These are phyloP conservation scores for Oligia strigilis DNA, from an alignment of 2,888 invertebrate genomes.

Conservation along the genomic window DNA sequence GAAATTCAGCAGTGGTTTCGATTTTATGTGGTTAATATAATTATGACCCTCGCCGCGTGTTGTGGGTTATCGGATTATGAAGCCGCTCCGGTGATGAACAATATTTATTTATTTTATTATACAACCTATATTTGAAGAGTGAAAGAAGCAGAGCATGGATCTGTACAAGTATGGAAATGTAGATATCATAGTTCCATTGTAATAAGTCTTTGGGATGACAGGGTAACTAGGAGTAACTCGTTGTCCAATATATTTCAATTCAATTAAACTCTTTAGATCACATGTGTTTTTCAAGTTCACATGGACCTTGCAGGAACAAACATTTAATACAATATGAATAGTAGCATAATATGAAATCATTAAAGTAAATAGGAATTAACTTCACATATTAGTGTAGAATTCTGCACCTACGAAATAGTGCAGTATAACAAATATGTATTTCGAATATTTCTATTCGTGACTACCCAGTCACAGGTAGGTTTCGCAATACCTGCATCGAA, in stretches of 20 bases:
- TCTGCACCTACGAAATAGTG: neutral
- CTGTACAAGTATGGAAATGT: neutral
- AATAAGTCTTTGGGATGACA: neutral
- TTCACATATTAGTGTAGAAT: neutral
- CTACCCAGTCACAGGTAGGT: neutral
- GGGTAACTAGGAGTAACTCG: too few species aligned
- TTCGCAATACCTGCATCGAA: conserved; percentile 1
- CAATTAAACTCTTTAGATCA: too few species aligned
- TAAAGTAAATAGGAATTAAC: neutral
- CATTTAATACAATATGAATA: neutral
- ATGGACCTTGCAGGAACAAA: too few species aligned
- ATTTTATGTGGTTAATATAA: conserved; percentile 41
- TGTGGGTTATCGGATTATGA: conserved; percentile 21
- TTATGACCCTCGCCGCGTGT: conserved; percentile 30
- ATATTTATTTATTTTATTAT: conserved; percentile 8
- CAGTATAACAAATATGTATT: neutral
- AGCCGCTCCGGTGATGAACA: conserved; percentile 14
- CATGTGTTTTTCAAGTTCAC: too few species aligned
- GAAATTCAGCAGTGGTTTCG: conserved; percentile 39
- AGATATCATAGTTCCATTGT: neutral
- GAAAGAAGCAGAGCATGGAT: neutral
- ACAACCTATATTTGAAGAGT: neutral
- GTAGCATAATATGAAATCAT: neutral
- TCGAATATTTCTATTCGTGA: neutral
- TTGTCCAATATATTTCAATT: too few species aligned